Evolutionary conservation across 2,113 vertebrate genomes (phyloP).

Genomic region (Heloderma charlesbogerti): DNA sequence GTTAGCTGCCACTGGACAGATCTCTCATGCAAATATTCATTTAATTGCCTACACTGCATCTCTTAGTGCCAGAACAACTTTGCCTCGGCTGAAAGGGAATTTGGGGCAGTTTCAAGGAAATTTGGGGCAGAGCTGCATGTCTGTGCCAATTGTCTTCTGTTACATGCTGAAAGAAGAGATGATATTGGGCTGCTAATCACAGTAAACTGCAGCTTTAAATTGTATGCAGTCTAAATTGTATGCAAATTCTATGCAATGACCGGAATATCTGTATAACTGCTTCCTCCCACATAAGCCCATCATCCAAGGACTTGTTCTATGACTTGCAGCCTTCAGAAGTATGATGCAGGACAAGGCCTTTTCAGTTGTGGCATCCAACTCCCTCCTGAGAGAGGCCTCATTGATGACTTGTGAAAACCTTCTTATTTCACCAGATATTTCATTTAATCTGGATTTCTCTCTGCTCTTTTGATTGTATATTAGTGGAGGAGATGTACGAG

Average conservation of each 20-base stretch:
- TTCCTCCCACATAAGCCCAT: background rate
- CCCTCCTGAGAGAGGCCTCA: background rate
- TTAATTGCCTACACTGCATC: background rate
- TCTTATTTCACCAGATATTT: background rate
- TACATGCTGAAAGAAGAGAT: too few relatives aligned
- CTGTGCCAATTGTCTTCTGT: too few relatives aligned
- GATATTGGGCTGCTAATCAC: background rate
- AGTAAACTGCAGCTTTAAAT: background rate
- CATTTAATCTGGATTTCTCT: background rate
- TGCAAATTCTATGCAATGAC: too few relatives aligned
- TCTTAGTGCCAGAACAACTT: background rate
- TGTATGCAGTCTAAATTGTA: background rate
- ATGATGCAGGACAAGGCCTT: background rate
- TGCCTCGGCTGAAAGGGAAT: background rate
- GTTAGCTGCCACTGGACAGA: too few relatives aligned
- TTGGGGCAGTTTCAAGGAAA: background rate
- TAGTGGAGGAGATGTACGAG: too few relatives aligned
- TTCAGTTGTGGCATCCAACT: background rate
- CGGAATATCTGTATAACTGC: background rate
- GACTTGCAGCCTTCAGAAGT: background rate
- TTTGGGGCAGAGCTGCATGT: too few relatives aligned
- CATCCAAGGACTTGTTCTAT: too few relatives aligned
- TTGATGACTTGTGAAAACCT: background rate
- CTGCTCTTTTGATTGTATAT: background rate
- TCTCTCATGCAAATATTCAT: background rate